Evolutionary conservation across 2,888 invertebrate genomes (phyloP), one percentile per base, ranked within the genome.

Genomic region (Encarsia formosa): DNA sequence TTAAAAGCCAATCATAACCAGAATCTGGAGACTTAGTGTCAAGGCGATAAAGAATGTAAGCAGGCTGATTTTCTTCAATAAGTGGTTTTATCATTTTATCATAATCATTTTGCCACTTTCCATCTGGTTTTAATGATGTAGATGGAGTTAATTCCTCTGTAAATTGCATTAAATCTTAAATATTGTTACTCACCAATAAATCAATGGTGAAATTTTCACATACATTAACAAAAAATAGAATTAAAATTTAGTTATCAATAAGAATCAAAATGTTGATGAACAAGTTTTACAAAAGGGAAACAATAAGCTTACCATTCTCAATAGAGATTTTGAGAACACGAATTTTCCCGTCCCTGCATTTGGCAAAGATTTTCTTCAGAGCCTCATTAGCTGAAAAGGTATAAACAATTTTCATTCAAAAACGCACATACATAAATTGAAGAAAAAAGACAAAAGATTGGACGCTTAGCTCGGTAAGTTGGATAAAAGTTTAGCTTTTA

Each of bases 1-100:
- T 85, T 47, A 94, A 80, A 8, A 98, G 74, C 97, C 98, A 99
- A 65, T 93, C 89, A 74, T 90, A 86, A 0, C 92, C 92, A 6
- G 86, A 79, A 11, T 78, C 78, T 19, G 88, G 81, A 59, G 87
- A 87, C 67, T 85, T 87, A 19, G 82, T 78, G 68, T 92, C 92
- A 61, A 92, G 77, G 57, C 88, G 86, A 68, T 61, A 77, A 46
- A 99, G 78, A 61, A 99, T 82, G 70, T 93, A 99, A 64, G 93
- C 91, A 19, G 98, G 98, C 63, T 88, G 84, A 70, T 86, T 84
- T 64, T 86, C 86, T 61, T 87, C 83, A 43, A 91, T 77, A 54
- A 90, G 68, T 1, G 85, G 80, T 40, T 80, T 77, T 41, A 93
- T 78, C 71, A 84, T 79, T 70, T 83, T 85, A 66, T 91, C 88